Base-by-base conservation (phyloP, 2,113 vertebrate genomes). In the Rhabdomys dilectus region DNA sequence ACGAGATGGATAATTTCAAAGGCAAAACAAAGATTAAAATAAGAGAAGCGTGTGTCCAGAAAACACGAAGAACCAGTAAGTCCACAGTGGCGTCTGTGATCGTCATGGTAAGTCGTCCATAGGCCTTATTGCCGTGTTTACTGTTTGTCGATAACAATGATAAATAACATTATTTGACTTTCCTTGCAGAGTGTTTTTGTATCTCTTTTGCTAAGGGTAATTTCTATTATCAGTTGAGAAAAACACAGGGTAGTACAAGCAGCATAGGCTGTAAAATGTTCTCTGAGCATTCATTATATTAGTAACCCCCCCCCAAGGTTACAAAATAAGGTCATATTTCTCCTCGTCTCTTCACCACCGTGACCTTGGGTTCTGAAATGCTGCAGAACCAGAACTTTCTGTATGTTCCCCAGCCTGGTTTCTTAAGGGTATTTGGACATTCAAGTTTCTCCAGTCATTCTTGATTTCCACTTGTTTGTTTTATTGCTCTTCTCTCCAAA, bases 161-260 rank as follows among this genome's bases (percentile, higher is more conserved):
- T 92, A 73, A 96, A 96, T 96, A 95, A 96, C 86, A 86, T 93
- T 88, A 94, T 91, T 90, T 95, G 89, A 93, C 81, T 97, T 95
- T 92, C 78, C 89, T 96, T 96, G 81, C 72, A 96, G 96, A 95
- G 81, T 95, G 91, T 62, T 97, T 95, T 95, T 82, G 92, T 93
- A 77, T 97, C 66, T 90, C 73, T 95, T 96, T 88, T 92, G n/a
- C 66, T 94, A 91, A 96, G 88, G 91, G 42, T 92, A 89, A 92
- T 92, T 96, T 97, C 81, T 95, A 75, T 84, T 91, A 91, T 93
- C 60, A 89, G 60, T 89, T 53, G 60, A 93, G 78, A 89, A 95
- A 81, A 97, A 56, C 92, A 76, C 82, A 56, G 53, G 88, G 89
- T 96, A 92, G 95, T 89, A 48, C 73, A 93, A 86, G 72, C 81